Conservation (phyloP, 64 coral and sea anemone species). For the Montipora efflorescens region DNA sequence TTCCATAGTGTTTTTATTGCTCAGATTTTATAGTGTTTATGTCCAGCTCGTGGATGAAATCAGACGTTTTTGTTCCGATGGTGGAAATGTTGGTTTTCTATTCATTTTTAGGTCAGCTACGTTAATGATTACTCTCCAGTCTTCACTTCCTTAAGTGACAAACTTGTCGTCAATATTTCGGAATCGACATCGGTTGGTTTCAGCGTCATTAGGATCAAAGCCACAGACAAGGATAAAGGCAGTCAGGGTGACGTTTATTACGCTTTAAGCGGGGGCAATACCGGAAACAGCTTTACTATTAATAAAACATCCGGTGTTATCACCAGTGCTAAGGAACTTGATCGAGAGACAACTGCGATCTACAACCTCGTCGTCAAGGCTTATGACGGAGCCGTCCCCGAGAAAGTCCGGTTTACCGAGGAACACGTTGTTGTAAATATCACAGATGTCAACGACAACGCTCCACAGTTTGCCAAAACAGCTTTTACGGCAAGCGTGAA, state of each 20-base stretch:
- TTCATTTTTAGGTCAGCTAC: constrained; percentile 57
- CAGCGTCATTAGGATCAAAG: constrained; percentile 38
- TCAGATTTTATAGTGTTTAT: no score
- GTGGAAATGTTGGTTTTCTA: not conserved
- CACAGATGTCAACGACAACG: constrained; percentile 68
- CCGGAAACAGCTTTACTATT: constrained; percentile 51
- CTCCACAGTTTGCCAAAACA: constrained; percentile 43
- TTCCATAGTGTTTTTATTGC: no score
- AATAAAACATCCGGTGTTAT: constrained; percentile 59
- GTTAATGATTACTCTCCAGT: constrained; percentile 82
- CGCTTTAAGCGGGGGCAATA: constrained; percentile 42
- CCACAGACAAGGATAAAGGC: constrained; percentile 67
- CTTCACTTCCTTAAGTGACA: constrained; percentile 36
- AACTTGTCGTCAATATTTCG: not conserved
- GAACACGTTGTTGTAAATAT: constrained; percentile 31
- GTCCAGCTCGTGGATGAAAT: no score
- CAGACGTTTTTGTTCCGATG: no score
- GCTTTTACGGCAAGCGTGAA: constrained; percentile 8
- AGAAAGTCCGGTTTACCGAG: constrained; percentile 66
- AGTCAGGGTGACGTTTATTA: constrained; percentile 69
- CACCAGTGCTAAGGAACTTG: constrained; percentile 23
- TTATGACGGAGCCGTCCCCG: constrained; percentile 64
- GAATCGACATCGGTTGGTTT: constrained; percentile 37
- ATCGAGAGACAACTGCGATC: constrained; percentile 46
- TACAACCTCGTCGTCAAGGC: constrained; percentile 51